These are phyloP conservation scores for Holocentrus rufus DNA, from an alignment of 2,797 vertebrate genomes.

Conservation along the genomic window DNA sequence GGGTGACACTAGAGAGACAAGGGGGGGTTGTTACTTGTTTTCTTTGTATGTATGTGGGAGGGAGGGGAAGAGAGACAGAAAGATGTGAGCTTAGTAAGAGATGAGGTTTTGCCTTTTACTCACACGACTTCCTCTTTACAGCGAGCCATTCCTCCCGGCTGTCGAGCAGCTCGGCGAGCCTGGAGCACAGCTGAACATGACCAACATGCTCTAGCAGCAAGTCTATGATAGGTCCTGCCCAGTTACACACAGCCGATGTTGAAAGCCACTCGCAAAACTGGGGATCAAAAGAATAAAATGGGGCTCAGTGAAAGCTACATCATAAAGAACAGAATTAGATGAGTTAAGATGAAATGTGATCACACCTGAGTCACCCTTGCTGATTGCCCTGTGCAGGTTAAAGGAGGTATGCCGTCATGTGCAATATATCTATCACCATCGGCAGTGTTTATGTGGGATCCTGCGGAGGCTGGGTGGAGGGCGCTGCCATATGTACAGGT, in stretches of 20 bases:
- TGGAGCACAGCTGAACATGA: constrained; percentile 89
- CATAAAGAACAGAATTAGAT: background rate
- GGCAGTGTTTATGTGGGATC: constrained; percentile 31
- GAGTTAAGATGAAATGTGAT: constrained; percentile 60
- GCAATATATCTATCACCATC: constrained; percentile 33
- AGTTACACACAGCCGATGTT: constrained; percentile 82
- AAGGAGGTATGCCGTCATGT: constrained; percentile 43
- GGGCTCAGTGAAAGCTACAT: background rate
- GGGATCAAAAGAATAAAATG: constrained; percentile 36
- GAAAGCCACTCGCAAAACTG: constrained; percentile 97
- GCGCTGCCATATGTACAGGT: constrained; percentile 83
- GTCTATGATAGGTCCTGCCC: constrained; percentile 89
- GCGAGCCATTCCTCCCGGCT: constrained; percentile 87
- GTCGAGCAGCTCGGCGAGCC: constrained; percentile 88
- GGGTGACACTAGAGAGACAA: constrained; percentile 84
- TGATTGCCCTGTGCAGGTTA: constrained; percentile 60
- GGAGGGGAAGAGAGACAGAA: background rate
- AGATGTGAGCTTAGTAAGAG: background rate
- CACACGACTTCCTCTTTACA: constrained; percentile 91
- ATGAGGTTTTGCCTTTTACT: constrained; percentile 44
- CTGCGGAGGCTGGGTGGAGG: constrained; percentile 80
- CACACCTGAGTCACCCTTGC: constrained; percentile 77
- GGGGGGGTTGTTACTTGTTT: background rate
- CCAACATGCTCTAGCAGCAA: constrained; percentile 93
- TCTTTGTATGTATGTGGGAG: constrained; percentile 6